Conservation (phyloP, 2,113 vertebrate genomes). For the Bufo gargarizans region DNA sequence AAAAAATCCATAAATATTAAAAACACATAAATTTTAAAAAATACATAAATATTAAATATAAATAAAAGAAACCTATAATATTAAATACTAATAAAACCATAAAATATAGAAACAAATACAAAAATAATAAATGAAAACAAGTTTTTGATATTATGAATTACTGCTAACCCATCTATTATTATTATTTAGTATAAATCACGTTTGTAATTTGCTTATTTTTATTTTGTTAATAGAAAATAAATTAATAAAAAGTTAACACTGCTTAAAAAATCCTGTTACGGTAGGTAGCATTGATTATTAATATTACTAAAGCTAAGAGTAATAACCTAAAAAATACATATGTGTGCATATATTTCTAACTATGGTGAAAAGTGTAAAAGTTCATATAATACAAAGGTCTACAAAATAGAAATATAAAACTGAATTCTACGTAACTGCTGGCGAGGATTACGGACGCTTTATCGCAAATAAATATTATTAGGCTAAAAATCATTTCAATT, state of each 20-base stretch:
- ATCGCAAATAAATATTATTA: background rate
- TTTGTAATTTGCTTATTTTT: background rate
- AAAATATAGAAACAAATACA: too few species aligned
- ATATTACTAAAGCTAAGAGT: background rate
- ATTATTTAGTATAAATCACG: background rate
- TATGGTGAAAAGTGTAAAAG: background rate
- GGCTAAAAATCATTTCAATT: background rate
- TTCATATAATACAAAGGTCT: background rate
- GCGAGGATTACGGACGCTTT: background rate
- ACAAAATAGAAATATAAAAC: background rate
- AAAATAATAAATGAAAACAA: too few species aligned
- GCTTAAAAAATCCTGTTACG: background rate
- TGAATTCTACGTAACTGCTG: background rate
- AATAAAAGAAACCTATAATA: too few species aligned
- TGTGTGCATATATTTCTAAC: background rate
- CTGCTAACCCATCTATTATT: background rate
- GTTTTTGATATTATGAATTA: too few species aligned
- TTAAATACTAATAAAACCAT: too few species aligned
- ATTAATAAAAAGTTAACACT: background rate
- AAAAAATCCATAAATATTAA: too few species aligned
- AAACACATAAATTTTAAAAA: too few species aligned
- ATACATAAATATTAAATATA: too few species aligned
- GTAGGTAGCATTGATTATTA: background rate
- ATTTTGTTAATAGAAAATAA: background rate
- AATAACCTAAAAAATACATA: background rate